A percentile compares a stretch with the other conserved stretches of the same genome.
Conservation (phyloP, 2,797 vertebrate species). For the Mus caroli region DNA sequence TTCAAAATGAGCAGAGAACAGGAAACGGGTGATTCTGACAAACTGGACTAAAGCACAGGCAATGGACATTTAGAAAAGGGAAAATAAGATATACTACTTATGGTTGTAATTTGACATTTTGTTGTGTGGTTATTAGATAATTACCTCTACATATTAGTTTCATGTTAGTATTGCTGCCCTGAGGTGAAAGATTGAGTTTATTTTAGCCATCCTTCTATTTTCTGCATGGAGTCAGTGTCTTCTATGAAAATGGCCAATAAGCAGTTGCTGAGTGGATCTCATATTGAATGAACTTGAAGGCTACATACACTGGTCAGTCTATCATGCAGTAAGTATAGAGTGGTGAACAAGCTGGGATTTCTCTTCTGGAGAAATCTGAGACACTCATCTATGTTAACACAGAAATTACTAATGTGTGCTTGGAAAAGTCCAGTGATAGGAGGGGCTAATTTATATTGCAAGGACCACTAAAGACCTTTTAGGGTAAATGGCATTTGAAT, state of each 20-base stretch:
- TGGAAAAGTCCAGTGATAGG: not conserved
- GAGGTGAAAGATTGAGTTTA: not conserved
- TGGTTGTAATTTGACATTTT: not conserved
- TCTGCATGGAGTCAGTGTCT: not conserved
- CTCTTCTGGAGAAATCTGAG: not conserved
- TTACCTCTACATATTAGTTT: not conserved
- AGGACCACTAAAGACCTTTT: conserved; percentile 39
- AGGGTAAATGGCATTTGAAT: conserved; percentile 54
- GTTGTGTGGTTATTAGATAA: not conserved
- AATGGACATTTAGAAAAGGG: not conserved
- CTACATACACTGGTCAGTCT: not conserved
- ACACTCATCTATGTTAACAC: not conserved
- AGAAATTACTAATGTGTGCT: conserved; percentile 30
- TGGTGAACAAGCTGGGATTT: not conserved
- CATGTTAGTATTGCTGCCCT: not conserved
- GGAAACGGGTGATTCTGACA: not conserved
- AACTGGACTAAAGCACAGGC: not conserved
- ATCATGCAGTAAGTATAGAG: not conserved
- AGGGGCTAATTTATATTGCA: not conserved
- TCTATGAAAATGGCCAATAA: not conserved
- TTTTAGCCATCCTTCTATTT: not conserved
- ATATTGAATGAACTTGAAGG: conserved; percentile 9
- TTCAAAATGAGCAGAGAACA: not conserved
- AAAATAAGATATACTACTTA: not conserved
- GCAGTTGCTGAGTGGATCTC: not conserved